These are phyloP conservation scores for Pristionchus exspectatus DNA, from an alignment of 2,888 invertebrate species.

Conservation along the genomic window DNA sequence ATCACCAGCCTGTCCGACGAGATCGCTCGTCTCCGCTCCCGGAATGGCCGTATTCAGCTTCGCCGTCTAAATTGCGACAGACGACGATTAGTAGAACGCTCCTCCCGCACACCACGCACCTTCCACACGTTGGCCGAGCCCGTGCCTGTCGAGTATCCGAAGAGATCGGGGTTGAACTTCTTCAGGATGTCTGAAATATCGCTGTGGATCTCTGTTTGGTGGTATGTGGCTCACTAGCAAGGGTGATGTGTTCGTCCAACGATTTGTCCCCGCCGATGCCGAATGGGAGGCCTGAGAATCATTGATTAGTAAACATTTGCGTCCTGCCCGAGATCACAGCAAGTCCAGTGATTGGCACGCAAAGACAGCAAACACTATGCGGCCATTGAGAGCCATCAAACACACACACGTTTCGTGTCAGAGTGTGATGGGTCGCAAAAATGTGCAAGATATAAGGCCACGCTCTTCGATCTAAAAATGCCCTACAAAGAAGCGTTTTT, in stretches of 20 bases:
- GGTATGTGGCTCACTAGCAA: conserved; percentile 70
- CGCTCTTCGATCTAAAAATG: no score
- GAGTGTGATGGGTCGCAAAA: no score
- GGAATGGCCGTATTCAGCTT: conserved; percentile 70
- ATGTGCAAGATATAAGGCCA: no score
- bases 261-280: conserved; percentile 68
- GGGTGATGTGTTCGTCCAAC: conserved; percentile 68
- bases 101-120: conserved; percentile 55
- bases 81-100: not conserved
- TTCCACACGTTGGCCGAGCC: conserved; percentile 72
- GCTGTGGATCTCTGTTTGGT: not conserved
- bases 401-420: not conserved
- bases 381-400: not conserved
- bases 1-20: conserved; percentile 65
- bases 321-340: no score
- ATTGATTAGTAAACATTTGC: not conserved
- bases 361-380: not conserved
- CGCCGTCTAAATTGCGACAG: conserved; percentile 50
- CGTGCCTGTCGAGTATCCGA: conserved; percentile 79
- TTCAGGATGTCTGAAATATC: conserved; percentile 84
- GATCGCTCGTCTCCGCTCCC: conserved; percentile 68
- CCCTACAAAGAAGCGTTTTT: no score
- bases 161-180: conserved; percentile 86
- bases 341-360: no score
- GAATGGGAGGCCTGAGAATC: conserved; percentile 64